Percentiles rank a stretch among this genome's conserved stretches.
Evolutionary conservation across 2,888 invertebrate species (phyloP).

Genomic region (Drosophila colorata): DNA sequence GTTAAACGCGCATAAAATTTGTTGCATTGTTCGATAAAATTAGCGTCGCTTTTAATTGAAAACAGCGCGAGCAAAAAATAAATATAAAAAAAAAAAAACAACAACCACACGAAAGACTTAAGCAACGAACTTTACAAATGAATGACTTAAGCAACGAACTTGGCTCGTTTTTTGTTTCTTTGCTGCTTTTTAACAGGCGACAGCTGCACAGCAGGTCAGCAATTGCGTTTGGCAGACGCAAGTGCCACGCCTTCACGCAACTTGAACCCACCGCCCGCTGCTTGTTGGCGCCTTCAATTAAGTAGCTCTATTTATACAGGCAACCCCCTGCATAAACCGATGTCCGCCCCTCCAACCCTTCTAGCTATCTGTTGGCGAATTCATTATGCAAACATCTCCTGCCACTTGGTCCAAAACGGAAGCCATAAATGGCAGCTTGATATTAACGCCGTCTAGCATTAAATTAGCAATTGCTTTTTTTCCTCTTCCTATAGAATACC

Average conservation of each 20-base stretch:
- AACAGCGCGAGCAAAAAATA: constrained; percentile 3
- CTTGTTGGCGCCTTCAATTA: constrained; percentile 75
- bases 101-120: constrained; percentile 44
- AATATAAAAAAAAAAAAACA: constrained; percentile 1
- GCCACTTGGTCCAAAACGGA: constrained; percentile 61
- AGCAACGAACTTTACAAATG: constrained; percentile 45
- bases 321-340: neutral
- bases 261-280: constrained; percentile 49
- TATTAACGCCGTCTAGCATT: constrained; percentile 77
- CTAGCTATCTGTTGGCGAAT: constrained; percentile 4
- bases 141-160: constrained; percentile 60
- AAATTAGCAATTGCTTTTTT: constrained; percentile 54
- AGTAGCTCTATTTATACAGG: constrained; percentile 36
- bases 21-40: constrained; percentile 49
- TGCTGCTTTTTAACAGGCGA: constrained; percentile 30
- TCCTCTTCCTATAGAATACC: constrained; percentile 19
- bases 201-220: constrained; percentile 55
- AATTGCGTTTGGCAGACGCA: constrained; percentile 22
- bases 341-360: no score
- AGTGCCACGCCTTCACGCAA: constrained; percentile 32
- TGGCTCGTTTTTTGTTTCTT: neutral
- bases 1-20: constrained; percentile 69
- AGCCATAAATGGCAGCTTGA: constrained; percentile 78
- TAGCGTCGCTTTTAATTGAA: constrained; percentile 63
- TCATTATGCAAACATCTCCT: constrained; percentile 27